A percentile compares a stretch with the other conserved stretches of the same genome.
Conservation (phyloP, 2,888 invertebrate species). For the Callimorpha dominula region DNA sequence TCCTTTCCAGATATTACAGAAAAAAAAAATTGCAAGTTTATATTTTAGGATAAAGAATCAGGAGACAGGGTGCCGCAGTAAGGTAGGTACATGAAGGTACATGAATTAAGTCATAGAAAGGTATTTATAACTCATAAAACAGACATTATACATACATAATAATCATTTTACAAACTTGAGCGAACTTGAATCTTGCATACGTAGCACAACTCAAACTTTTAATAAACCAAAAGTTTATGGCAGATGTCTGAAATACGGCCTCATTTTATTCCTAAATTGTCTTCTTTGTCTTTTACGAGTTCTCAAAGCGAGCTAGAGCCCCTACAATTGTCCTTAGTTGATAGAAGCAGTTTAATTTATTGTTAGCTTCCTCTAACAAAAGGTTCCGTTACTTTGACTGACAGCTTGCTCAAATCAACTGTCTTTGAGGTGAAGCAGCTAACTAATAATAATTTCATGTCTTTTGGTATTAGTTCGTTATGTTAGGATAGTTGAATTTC, state of each 20-base stretch:
- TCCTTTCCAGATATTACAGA: too few relatives aligned
- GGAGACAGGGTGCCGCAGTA: too few relatives aligned
- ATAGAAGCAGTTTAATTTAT: constrained; percentile 21
- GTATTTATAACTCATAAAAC: background rate
- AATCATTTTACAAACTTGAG: background rate
- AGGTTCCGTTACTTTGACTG: constrained; percentile 15
- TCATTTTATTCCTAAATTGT: constrained; percentile 9
- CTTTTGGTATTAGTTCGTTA: background rate
- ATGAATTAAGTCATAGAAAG: background rate
- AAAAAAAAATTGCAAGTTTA: too few relatives aligned
- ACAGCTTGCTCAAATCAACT: background rate
- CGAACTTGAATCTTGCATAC: background rate
- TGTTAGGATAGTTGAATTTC: background rate
- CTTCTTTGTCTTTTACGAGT: constrained; percentile 17
- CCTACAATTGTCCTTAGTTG: constrained; percentile 23
- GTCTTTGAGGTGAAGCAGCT: constrained; percentile 1
- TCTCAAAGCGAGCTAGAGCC: constrained; percentile 18
- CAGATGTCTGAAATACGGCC: background rate
- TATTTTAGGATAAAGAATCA: too few relatives aligned
- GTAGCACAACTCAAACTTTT: background rate
- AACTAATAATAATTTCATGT: background rate
- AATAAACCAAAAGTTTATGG: background rate
- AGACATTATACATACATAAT: background rate
- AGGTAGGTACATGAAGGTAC: too few relatives aligned
- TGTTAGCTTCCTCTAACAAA: constrained; percentile 15